Conservation (phyloP, 2,113 vertebrate genomes). For the Nestor notabilis region DNA sequence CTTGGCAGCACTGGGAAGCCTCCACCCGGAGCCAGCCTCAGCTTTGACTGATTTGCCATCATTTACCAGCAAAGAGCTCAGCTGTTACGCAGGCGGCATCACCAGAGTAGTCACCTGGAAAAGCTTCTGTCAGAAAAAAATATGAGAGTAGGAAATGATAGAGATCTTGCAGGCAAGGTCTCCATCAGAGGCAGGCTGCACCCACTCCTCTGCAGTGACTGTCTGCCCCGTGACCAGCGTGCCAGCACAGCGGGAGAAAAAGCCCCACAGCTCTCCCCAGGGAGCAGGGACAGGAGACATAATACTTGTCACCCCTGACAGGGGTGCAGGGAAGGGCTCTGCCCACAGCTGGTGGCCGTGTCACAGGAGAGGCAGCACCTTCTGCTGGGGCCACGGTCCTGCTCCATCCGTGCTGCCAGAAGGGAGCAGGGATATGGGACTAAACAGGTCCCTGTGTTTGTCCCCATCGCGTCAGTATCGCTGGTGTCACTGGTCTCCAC, state of each 20-base stretch:
- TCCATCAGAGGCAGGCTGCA: not conserved
- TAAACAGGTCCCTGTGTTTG: rapidly evolving
- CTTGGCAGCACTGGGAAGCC: not conserved
- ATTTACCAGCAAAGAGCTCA: slow-evolving; percentile 51
- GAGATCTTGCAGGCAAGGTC: slow-evolving; percentile 39
- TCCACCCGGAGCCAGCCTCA: not conserved
- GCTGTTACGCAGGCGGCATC: slow-evolving; percentile 60
- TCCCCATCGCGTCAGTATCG: not conserved
- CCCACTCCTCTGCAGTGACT: not conserved
- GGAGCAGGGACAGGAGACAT: not conserved
- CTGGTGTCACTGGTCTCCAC: not conserved
- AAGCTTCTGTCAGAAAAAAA: slow-evolving; percentile 49
- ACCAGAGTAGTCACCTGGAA: slow-evolving; percentile 68
- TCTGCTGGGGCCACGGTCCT: not conserved
- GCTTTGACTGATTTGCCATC: slow-evolving; percentile 50
- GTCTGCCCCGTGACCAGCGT: not conserved
- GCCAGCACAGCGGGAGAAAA: rapidly evolving
- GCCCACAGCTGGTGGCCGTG: rapidly evolving
- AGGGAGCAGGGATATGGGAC: rapidly evolving
- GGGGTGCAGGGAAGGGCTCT: not conserved
- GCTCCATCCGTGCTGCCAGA: not conserved
- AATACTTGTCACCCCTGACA: not conserved
- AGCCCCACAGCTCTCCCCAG: not conserved
- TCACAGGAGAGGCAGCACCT: rapidly evolving
- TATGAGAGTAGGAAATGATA: slow-evolving; percentile 1